Evolutionary conservation across 1,140 invertebrate species (phyloP), one percentile per base, ranked within the genome.

Genomic region (Tetramorium simillimum): DNA sequence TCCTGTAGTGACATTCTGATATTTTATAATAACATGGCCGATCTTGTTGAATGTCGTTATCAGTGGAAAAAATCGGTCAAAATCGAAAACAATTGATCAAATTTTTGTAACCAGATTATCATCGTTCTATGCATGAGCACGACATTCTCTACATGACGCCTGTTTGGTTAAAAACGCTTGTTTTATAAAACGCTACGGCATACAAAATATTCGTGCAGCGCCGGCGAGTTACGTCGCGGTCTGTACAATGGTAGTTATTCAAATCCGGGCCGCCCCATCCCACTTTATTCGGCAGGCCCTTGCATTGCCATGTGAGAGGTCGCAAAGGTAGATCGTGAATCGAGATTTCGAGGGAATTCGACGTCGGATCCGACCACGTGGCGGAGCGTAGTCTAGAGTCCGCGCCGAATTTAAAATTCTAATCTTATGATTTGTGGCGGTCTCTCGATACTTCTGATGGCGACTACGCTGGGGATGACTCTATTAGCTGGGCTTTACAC

Each of bases 351-450:
- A 86, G 84, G 85, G 93, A 94, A 94, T 94, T 92, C 91, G 86
- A 92, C 88, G 92, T 86, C 88, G 89, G 90, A 90, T 92, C 84
- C 73, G 76, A 92, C 89, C 91, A 92, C 92, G 92, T 91, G 90
- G 88, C 89, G 87, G 14, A 70, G 58, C 28, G 51, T 46, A 86
- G 63, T n/a, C 67, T 37, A n/a, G 58, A 60, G 53, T 85, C 85
- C 78, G 72, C 82, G 63, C 65, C 85, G 87, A 94, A 95, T 95
- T 95, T 95, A 94, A 95, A 95, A 95, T 95, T 95, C 94, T 95
- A 95, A 95, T 95, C 94, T 93, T 95, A 95, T 95, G 94, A 95
- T 95, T 95, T 95, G 94, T 94, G 94, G 88, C 91, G 90, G 90
- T 86, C 85, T 80, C 70, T 85, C 86, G 82, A 86, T 90, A 91